Evolutionary conservation across 1,140 invertebrate species (phyloP), one percentile per base, ranked within the genome.

Genomic region (Ylistrum balloti): DNA sequence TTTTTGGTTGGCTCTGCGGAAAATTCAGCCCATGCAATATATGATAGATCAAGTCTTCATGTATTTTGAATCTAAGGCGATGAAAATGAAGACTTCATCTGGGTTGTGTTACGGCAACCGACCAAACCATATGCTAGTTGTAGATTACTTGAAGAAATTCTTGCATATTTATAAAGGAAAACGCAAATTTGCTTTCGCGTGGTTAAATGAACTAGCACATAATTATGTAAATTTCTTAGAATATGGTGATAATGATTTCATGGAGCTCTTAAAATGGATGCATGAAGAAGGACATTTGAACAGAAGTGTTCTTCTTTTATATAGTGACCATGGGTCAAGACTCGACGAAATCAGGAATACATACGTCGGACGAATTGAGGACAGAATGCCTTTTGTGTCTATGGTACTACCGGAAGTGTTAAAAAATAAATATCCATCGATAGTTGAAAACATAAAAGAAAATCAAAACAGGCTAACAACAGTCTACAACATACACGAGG

Each of bases 301-400:
- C 33, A 96, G 97, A 92, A 97, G 97, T 0, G 95, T 97, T 0
- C 95, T 99, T 0, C 96, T 99, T 33, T 97, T 99, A n/a, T 22
- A 87, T 0, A 88, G 89, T 33, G 89, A 90, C 20, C 89, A 90
- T 22, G 89, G 89, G 0, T 87, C 89, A 32, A 90, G 86, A 32
- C 74, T 88, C 28, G 86, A 88, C 22, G 86, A n/a, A 1, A 97
- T 98, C n/a, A 95, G 98, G 33, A 95, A 97, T 91, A 99, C 98
- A 0, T 98, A 98, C 95, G 97, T 97, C 89, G 99, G 99, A 0
- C 97, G 98, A 95, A 96, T 99, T 90, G 99, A 99, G 95, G 98
- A 99, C 94, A 96, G 98, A 86, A 95, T 99, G 33, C 99, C 99
- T 0, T 98, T 98, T 90, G 96, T 98, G 15, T 98, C 98, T 92